These are phyloP conservation scores for Lepus townsendii DNA, from an alignment of 2,797 vertebrate genomes.

Conservation along the genomic window DNA sequence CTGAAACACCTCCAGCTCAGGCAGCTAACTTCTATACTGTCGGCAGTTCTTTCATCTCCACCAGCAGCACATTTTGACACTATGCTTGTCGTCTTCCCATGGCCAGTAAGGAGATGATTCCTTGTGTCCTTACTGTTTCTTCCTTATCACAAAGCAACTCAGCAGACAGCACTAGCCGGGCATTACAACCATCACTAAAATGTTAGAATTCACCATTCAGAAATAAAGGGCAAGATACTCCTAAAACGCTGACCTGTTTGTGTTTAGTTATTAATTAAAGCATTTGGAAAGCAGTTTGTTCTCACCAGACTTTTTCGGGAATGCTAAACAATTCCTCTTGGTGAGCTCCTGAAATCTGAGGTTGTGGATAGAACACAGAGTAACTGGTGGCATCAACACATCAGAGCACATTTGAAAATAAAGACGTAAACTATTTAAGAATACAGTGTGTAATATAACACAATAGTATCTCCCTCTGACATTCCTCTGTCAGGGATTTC, in stretches of 20 bases:
- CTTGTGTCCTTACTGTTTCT: background rate
- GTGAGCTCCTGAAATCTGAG: constrained; percentile 12
- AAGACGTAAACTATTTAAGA: background rate
- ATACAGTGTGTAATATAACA: background rate
- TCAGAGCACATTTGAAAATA: background rate
- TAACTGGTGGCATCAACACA: background rate
- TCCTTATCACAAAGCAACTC: constrained; percentile 21
- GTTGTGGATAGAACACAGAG: constrained; percentile 6
- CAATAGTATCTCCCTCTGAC: background rate
- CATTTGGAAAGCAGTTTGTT: constrained; percentile 69
- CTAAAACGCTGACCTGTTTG: background rate
- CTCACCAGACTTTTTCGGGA: constrained; percentile 60
- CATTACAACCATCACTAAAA: constrained; percentile 58
- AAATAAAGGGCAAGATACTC: constrained; percentile 69
- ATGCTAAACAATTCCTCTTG: background rate
- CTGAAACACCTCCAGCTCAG: background rate
- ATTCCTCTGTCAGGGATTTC: background rate
- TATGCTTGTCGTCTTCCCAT: accelerated
- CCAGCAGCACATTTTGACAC: background rate
- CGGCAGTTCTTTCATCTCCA: background rate
- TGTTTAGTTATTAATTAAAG: constrained; percentile 56
- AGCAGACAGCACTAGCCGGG: constrained; percentile 19
- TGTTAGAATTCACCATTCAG: constrained; percentile 71
- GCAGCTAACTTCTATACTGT: constrained; percentile 30
- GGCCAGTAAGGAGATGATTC: constrained; percentile 10